phyloP scores from a whole-genome alignment of 2,888 invertebrate species.

The Unio delphinus region DNA sequence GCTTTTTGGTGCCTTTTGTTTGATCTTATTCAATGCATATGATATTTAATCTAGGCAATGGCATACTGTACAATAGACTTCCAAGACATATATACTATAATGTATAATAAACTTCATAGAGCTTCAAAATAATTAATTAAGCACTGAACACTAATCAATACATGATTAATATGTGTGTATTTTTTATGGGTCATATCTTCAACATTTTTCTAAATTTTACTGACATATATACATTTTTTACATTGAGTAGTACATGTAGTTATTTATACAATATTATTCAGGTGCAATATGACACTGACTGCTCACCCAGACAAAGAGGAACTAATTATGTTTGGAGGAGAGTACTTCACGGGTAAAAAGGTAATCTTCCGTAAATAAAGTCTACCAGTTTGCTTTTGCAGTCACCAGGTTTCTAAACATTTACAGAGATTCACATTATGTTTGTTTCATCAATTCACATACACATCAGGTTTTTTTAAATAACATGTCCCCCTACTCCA shows the following conservation, averaged over 20 bases:
- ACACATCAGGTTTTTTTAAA: neutral
- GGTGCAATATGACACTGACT: slow-evolving; percentile 86
- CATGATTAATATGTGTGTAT: neutral
- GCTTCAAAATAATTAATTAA: too few species aligned
- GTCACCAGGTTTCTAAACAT: too few species aligned
- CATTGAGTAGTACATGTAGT: neutral
- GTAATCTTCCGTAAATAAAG: slow-evolving; percentile 70
- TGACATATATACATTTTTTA: slow-evolving; percentile 1
- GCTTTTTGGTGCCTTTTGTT: neutral
- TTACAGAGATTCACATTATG: neutral
- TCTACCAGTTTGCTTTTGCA: neutral
- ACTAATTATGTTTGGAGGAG: slow-evolving; percentile 91
- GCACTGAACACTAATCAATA: too few species aligned
- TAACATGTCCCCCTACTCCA: neutral
- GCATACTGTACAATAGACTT: too few species aligned
- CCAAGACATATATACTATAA: too few species aligned
- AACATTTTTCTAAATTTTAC: neutral
- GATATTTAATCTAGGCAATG: too few species aligned
- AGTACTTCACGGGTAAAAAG: slow-evolving; percentile 90
- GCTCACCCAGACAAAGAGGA: slow-evolving; percentile 91
- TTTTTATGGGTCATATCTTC: neutral
- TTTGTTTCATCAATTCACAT: neutral
- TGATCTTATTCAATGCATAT: too few species aligned
- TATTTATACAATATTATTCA: slow-evolving; percentile 39
- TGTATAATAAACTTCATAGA: too few species aligned